Conservation (phyloP, 2,797 vertebrate genomes). For the Caiman crocodilus region DNA sequence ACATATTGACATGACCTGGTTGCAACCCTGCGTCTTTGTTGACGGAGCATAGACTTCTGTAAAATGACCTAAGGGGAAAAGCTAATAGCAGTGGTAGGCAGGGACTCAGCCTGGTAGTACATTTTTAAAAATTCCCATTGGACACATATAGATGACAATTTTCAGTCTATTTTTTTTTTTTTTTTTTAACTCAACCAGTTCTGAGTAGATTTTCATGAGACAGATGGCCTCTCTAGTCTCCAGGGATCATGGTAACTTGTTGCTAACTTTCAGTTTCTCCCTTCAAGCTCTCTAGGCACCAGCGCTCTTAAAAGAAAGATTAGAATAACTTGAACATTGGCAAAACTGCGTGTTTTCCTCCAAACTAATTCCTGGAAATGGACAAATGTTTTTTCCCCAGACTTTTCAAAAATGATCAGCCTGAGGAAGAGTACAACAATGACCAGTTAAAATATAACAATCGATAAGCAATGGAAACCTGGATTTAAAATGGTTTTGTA, state of each 20-base stretch:
- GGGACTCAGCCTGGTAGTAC: neutral
- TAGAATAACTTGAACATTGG: neutral
- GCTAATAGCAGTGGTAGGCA: too few species aligned
- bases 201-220: neutral
- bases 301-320: neutral
- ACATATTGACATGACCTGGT: too few species aligned
- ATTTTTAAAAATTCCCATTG: too few species aligned
- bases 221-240: neutral
- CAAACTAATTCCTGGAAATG: neutral
- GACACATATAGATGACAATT: neutral
- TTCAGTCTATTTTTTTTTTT: neutral
- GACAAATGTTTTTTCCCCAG: neutral
- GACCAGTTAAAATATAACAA: neutral
- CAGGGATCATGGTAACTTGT: neutral
- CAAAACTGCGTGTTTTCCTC: neutral
- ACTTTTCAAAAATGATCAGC: neutral
- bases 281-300: neutral
- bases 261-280: neutral
- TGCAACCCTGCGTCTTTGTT: too few species aligned
- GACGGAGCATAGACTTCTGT: too few species aligned
- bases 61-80: too few species aligned
- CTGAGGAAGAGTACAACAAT: neutral
- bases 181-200: neutral
- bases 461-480: neutral
- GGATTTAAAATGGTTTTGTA: neutral